These are phyloP conservation scores for Himalopsyche japonica DNA, from an alignment of 2,888 invertebrate genomes.

Conservation along the genomic window DNA sequence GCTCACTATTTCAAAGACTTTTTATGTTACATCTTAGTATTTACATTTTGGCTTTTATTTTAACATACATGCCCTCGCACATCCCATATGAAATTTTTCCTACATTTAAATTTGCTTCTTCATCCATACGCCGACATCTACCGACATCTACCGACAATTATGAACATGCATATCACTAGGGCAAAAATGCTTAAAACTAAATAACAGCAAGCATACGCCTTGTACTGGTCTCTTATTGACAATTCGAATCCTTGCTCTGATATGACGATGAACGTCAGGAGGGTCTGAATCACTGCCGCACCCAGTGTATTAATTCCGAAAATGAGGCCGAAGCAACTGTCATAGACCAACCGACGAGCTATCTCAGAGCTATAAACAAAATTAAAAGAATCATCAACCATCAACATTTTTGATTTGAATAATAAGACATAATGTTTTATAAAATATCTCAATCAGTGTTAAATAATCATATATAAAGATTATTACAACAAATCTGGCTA, in stretches of 20 bases:
- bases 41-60: neutral
- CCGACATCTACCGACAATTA: neutral
- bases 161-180: constrained; percentile 48
- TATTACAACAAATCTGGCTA: too few relatives aligned
- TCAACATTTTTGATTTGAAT: too few relatives aligned
- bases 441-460: too few relatives aligned
- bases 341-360: constrained; percentile 76
- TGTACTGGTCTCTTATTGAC: constrained; percentile 64
- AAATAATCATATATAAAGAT: too few relatives aligned
- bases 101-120: neutral
- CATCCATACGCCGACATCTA: neutral
- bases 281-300: constrained; percentile 76
- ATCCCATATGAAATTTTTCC: neutral
- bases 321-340: constrained; percentile 82
- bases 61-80: neutral
- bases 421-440: too few relatives aligned
- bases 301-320: constrained; percentile 88
- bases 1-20: neutral
- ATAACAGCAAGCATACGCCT: constrained; percentile 71
- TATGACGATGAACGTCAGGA: constrained; percentile 71
- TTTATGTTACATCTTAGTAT: neutral
- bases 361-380: constrained; percentile 74
- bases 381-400: neutral
- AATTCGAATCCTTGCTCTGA: constrained; percentile 55
- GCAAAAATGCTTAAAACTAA: constrained; percentile 64